Percentiles rank a stretch among this genome's conserved stretches.
These are phyloP conservation scores for Amiota mariae DNA, from an alignment of 2,888 invertebrate genomes.

Conservation along the genomic window DNA sequence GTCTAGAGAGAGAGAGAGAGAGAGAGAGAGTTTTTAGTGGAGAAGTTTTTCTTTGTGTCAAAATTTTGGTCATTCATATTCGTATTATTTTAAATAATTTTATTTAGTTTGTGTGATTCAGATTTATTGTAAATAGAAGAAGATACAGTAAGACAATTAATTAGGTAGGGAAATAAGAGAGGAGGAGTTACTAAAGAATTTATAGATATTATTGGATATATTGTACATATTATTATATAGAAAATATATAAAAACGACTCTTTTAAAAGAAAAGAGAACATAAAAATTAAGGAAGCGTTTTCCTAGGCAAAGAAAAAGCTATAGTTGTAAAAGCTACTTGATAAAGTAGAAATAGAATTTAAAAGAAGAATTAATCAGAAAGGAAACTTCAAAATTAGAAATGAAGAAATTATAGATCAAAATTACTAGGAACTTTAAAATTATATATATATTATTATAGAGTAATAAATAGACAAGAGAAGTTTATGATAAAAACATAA, in stretches of 20 bases:
- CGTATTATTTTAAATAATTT: conserved; percentile 6
- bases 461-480: neutral
- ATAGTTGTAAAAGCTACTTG: neutral
- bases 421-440: no score
- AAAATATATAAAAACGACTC: conserved; percentile 5
- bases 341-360: neutral
- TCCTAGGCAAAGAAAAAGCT: conserved; percentile 1
- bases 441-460: neutral
- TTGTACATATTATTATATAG: neutral
- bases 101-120: neutral
- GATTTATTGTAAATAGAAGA: neutral
- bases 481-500: neutral
- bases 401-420: neutral
- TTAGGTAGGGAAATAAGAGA: no score
- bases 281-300: neutral
- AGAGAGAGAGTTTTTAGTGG: neutral
- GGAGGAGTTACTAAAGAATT: no score
- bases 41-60: conserved; percentile 29
- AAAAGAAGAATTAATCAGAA: neutral
- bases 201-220: no score
- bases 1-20: neutral
- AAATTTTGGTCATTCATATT: neutral
- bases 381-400: neutral
- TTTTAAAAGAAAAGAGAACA: neutral
- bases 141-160: no score